Evolutionary conservation across 37 sponge, comb jelly and placozoan genomes (phyloP), one percentile per base, ranked within the genome.

Genomic region (Spongia lamella): DNA sequence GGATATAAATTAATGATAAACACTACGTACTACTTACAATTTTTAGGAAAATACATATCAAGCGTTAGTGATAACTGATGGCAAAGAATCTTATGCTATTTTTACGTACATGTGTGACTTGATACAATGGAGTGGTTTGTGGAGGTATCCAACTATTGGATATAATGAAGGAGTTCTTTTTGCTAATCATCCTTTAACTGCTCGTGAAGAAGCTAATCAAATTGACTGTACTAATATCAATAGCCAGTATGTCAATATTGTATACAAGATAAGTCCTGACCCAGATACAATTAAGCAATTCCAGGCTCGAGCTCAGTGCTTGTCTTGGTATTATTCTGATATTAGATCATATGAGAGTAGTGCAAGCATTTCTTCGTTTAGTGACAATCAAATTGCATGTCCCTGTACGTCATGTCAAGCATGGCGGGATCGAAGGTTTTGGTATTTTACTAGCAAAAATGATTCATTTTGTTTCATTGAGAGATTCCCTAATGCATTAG

Each of bases 31-130:
- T 5, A 13, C 5, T 43, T 43, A 13, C 47, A 38, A 38, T 65
- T 50, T 54, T 9, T 43, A 74, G 75, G 33, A 31, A 56, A 89
- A 89, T 52, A 79, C 87, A 27, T 91, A 68, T 36, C 92, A 91
- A 66, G 84, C 81, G 29, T 60, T 83, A 20, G 66, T 91, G n/a
- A 65, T 86, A 17, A 87, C 92, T 31, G 84, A 92, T 56, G 76
- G 73, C 0, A 33, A 16, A 24, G 68, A 77, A 37, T 60, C 84
- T 2, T 92, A 60, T 63, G 66, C 80, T 14, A 53, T 92, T 34
- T 92, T 75, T 76, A 80, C 77, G 15, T 92, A 92, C 61, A 83
- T 84, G 67, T 79, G 88, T 50, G 60, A 79, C 14, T 17, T 52
- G 56, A 34, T 92, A 68, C 62, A 79, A n/a, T 92, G 92, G 92